Base-by-base conservation (phyloP, 2,888 invertebrate species). In the Phaedon cochleariae region DNA sequence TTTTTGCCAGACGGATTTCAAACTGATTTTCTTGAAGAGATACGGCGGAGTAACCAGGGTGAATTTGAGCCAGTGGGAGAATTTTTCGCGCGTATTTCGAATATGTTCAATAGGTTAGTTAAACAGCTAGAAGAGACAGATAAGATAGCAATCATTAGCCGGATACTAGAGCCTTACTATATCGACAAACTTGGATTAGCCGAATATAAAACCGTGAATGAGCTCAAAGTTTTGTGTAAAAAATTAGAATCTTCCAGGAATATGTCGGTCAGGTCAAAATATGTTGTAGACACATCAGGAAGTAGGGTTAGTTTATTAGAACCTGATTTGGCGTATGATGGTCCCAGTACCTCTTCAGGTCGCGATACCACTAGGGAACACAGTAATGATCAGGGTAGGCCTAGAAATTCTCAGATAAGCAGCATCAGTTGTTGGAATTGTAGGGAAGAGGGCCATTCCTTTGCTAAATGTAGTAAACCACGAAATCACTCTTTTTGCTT, bases 381-480 rank as follows among this genome's bases (percentile, higher is more conserved):
- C 10, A 12, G 12, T 48, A 9, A 48, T 18, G 46, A n/a, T 1
- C 1, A 15, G 46, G 18, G 46, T 17, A 9, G n/a, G 6, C 10
- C 10, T 6, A 7, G 15, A 17, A 18, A 18, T 18, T 18, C 18
- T 1, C 18, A 18, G 6, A 6, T 21, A 18, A 18, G 20, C 2
- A n/a, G n/a, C n/a, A n/a, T n/a, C n/a, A n/a, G n/a, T n/a, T n/a
- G n/a, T n/a, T n/a, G n/a, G n/a, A n/a, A 1, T 9, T 1, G 21
- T 10, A 58, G 10, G 15, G 3, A 1, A 26, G 9, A 15, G 12
- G 29, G 46, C 0, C 21, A 57, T 22, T 21, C n/a, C 21, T 58
- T 58, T 22, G 20, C 58, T 0, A 45, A 58, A 45, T 58, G 46
- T 12, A 12, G 3, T 15, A 17, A n/a, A 45, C 58, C 58, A 46